Conservation (phyloP, 2,888 invertebrate species). For the Sinopyrophorus schimmeli region DNA sequence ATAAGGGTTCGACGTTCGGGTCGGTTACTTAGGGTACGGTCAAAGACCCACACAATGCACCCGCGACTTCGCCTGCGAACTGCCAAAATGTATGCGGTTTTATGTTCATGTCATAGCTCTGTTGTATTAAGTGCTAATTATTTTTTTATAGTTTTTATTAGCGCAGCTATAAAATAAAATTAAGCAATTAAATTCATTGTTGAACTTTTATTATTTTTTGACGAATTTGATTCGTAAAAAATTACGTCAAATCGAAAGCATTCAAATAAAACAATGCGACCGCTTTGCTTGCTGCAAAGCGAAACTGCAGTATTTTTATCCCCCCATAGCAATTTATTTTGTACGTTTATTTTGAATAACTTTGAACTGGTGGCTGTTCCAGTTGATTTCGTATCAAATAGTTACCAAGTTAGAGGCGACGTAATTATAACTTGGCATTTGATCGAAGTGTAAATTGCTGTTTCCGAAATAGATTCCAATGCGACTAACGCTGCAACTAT, state of each 20-base stretch:
- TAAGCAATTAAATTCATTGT: too few relatives aligned
- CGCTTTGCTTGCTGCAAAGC: background rate
- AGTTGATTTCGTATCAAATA: constrained; percentile 12
- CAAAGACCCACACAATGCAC: constrained; percentile 31
- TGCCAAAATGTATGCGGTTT: constrained; percentile 14
- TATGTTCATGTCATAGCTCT: constrained; percentile 5
- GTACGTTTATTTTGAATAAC: background rate
- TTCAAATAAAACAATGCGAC: too few relatives aligned
- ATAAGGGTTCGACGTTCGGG: constrained; percentile 33
- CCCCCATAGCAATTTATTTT: background rate
- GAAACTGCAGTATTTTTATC: background rate
- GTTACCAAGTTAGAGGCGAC: constrained; percentile 10
- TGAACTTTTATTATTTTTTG: too few relatives aligned
- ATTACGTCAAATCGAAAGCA: too few relatives aligned
- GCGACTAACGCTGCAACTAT: constrained; percentile 18
- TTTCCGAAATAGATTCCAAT: constrained; percentile 24
- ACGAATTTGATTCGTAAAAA: too few relatives aligned
- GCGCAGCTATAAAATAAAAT: too few relatives aligned
- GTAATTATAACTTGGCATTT: constrained; percentile 30
- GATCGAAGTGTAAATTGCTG: constrained; percentile 23
- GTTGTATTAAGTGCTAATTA: constrained; percentile 3
- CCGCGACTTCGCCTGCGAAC: constrained; percentile 14
- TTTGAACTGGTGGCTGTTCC: background rate
- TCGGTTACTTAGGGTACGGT: constrained; percentile 28
- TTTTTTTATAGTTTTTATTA: too few relatives aligned